A percentile compares a stretch with the other conserved stretches of the same genome.
Evolutionary conservation across 2,797 vertebrate genomes (phyloP).

Genomic region (Acipenser ruthenus): DNA sequence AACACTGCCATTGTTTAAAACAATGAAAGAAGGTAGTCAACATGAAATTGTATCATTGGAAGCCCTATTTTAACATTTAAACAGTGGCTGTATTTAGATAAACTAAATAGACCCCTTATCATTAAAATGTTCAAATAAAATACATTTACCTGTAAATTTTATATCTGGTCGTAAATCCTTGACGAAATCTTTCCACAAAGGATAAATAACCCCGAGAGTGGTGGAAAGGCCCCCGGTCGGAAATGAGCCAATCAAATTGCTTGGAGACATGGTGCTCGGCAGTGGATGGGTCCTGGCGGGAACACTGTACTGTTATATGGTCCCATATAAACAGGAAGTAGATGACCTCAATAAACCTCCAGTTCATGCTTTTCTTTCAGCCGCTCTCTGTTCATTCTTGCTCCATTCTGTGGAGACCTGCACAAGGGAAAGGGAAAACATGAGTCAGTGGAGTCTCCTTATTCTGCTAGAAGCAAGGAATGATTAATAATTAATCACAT

Average conservation of each 20-base stretch:
- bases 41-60: no score
- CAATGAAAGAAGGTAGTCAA: no score
- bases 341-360: slow-evolving; percentile 99
- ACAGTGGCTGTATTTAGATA: no score
- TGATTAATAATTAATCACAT: no score
- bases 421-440: slow-evolving; percentile 25
- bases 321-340: slow-evolving; percentile 99
- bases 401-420: slow-evolving; percentile 99
- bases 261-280: slow-evolving; percentile 98
- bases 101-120: no score
- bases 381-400: slow-evolving; percentile 99
- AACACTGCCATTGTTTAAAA: no score
- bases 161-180: slow-evolving; percentile 99
- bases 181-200: slow-evolving; percentile 99
- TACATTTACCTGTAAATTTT: slow-evolving; percentile 97
- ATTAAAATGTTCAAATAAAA: slow-evolving; percentile 6
- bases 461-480: no score
- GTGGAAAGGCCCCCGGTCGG: slow-evolving; percentile 99
- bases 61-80: no score
- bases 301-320: slow-evolving; percentile 96
- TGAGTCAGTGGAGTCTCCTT: no score
- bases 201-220: slow-evolving; percentile 97
- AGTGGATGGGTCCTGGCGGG: slow-evolving; percentile 85
- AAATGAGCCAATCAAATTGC: slow-evolving; percentile 99
- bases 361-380: slow-evolving; percentile 99